phyloP scores from a whole-genome alignment of 2,113 vertebrate genomes.

The Amphiprion percula region DNA sequence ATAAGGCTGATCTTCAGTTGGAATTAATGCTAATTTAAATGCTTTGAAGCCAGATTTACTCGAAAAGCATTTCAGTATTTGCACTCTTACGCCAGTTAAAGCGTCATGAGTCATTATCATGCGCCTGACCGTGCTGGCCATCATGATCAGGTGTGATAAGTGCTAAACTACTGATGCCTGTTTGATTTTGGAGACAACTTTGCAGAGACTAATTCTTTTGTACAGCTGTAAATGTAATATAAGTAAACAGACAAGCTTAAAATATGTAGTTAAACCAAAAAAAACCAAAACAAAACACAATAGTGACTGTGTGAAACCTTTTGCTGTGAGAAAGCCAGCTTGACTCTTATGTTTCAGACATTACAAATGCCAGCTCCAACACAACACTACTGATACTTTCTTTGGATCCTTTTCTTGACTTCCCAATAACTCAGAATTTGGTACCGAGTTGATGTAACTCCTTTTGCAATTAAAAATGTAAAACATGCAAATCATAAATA shows the following conservation, averaged over 20 bases:
- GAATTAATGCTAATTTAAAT: slow-evolving; percentile 47
- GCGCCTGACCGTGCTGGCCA: neutral
- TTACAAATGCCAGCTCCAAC: neutral
- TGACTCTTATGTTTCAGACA: neutral
- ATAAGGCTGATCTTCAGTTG: slow-evolving; percentile 6
- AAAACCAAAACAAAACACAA: neutral
- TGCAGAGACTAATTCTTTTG: neutral
- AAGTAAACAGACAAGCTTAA: neutral
- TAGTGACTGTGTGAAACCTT: neutral
- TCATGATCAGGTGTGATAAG: neutral
- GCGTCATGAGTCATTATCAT: neutral
- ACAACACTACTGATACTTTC: neutral
- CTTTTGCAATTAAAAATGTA: neutral
- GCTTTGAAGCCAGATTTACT: slow-evolving; percentile 46
- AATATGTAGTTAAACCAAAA: neutral
- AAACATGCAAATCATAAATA: too few relatives aligned
- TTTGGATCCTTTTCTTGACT: neutral
- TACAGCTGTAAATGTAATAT: neutral
- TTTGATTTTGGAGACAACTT: neutral
- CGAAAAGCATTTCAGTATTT: neutral
- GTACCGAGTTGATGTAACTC: neutral
- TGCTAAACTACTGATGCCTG: neutral
- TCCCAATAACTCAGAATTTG: neutral
- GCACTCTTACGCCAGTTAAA: neutral
- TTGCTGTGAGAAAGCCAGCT: neutral